Evolutionary conservation across 2,888 invertebrate species (phyloP).

Genomic region (Ryuthela nishihirai): DNA sequence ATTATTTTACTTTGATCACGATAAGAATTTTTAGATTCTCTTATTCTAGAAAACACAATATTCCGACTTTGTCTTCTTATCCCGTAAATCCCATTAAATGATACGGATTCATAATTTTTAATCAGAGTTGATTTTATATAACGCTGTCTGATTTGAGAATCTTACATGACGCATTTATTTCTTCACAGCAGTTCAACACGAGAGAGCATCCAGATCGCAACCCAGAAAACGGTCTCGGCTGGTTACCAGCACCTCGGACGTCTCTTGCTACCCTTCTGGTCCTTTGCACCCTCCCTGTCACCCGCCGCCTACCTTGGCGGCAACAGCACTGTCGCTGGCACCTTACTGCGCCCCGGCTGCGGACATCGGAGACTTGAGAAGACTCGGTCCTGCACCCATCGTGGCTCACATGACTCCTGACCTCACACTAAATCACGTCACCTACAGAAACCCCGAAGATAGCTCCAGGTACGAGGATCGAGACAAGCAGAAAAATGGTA

Average conservation of each 20-base stretch:
- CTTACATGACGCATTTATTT: neutral
- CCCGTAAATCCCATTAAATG: too few relatives aligned
- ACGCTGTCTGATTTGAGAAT: neutral
- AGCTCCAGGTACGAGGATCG: too few relatives aligned
- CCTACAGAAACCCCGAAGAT: conserved; percentile 7
- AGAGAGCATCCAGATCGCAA: conserved; percentile 69
- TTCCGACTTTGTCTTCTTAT: too few relatives aligned
- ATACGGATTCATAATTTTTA: too few relatives aligned
- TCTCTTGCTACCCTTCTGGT: conserved; percentile 11
- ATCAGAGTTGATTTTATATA: too few relatives aligned
- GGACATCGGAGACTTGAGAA: conserved; percentile 31
- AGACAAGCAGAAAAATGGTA: too few relatives aligned
- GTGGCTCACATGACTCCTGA: conserved; percentile 3
- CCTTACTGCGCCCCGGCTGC: conserved; percentile 42
- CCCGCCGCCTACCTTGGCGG: neutral
- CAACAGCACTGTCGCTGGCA: conserved; percentile 5
- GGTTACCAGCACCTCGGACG: conserved; percentile 17
- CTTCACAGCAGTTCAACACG: conserved; percentile 91
- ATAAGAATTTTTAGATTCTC: too few relatives aligned
- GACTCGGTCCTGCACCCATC: conserved; percentile 1
- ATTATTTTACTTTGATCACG: too few relatives aligned
- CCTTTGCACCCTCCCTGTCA: neutral
- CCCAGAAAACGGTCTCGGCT: conserved; percentile 40
- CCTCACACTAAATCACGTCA: neutral
- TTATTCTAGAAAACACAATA: too few relatives aligned